Evolutionary conservation across 2,113 vertebrate species (phyloP).

Genomic region (Hepsetus odoe): DNA sequence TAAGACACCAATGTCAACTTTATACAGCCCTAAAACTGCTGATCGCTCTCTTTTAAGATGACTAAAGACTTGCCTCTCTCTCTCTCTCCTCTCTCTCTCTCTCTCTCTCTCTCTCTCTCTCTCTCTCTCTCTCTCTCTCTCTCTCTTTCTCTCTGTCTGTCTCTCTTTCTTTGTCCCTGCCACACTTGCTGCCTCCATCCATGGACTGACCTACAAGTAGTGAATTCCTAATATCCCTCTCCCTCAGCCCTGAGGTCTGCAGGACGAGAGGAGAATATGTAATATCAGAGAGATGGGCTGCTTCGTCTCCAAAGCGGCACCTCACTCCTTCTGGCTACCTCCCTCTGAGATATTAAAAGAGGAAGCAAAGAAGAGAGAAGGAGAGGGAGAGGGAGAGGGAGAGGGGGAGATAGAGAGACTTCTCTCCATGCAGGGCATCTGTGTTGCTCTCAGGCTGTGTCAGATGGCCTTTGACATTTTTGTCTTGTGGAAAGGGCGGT

Average conservation of each 20-base stretch:
- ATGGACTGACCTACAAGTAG: slow-evolving; percentile 45
- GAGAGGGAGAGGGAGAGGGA: slow-evolving; percentile 17
- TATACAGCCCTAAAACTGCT: slow-evolving; percentile 42
- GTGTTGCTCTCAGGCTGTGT: slow-evolving; percentile 11
- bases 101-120: not conserved
- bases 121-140: slow-evolving; percentile 7
- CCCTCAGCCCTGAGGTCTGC: not conserved
- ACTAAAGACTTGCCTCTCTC: slow-evolving; percentile 12
- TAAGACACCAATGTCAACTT: slow-evolving; percentile 26
- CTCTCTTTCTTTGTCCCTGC: not conserved
- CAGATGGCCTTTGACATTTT: slow-evolving; percentile 31
- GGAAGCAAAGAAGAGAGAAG: slow-evolving; percentile 27
- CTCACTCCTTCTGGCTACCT: slow-evolving; percentile 11
- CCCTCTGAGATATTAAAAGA: slow-evolving; percentile 45
- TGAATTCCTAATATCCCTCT: slow-evolving; percentile 42
- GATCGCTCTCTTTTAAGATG: slow-evolving; percentile 31
- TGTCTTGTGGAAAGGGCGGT: slow-evolving; percentile 28
- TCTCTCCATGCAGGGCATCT: slow-evolving; percentile 42
- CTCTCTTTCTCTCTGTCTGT: not conserved
- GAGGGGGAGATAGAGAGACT: not conserved
- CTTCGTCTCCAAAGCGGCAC: slow-evolving; percentile 29
- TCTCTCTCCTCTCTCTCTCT: slow-evolving; percentile 3
- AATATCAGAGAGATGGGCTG: slow-evolving; percentile 39
- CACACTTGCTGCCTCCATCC: slow-evolving; percentile 45
- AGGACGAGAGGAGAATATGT: slow-evolving; percentile 46